Percentiles rank a stretch among this genome's conserved stretches.
These are phyloP conservation scores for Cheilosia vulpina DNA, from an alignment of 2,888 invertebrate species.

Conservation along the genomic window DNA sequence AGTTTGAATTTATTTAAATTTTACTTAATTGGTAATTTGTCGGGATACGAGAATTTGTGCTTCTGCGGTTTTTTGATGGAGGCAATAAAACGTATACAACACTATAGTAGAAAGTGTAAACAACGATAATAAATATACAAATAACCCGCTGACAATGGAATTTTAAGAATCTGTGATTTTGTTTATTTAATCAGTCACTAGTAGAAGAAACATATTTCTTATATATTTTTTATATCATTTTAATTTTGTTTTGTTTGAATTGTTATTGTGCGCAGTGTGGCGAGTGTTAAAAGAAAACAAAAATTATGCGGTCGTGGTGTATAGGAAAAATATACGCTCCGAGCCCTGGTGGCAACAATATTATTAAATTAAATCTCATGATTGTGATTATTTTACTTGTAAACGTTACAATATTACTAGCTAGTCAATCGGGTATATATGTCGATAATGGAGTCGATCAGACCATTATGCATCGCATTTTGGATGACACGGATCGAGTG, in stretches of 20 bases:
- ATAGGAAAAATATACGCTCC: slow-evolving; percentile 36
- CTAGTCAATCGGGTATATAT: slow-evolving; percentile 89
- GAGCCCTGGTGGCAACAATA: slow-evolving; percentile 40
- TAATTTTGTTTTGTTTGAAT: slow-evolving; percentile 41
- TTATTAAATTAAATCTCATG: slow-evolving; percentile 56
- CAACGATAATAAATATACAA: slow-evolving; percentile 57
- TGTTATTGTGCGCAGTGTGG: slow-evolving; percentile 48
- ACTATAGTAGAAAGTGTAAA: slow-evolving; percentile 46
- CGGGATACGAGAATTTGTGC: slow-evolving; percentile 33
- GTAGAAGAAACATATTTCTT: slow-evolving; percentile 38
- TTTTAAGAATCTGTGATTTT: slow-evolving; percentile 70
- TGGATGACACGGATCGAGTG: slow-evolving; percentile 90
- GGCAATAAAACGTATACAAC: slow-evolving; percentile 48
- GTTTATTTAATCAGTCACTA: slow-evolving; percentile 66
- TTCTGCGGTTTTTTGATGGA: slow-evolving; percentile 46
- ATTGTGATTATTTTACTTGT: slow-evolving; percentile 70
- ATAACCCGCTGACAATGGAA: slow-evolving; percentile 66
- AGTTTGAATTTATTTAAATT: slow-evolving; percentile 36
- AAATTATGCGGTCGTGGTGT: slow-evolving; percentile 57
- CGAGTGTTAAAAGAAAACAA: slow-evolving; percentile 32
- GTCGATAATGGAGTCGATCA: slow-evolving; percentile 94
- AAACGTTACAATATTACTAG: slow-evolving; percentile 70
- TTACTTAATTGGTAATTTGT: slow-evolving; percentile 53
- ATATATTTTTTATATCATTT: slow-evolving; percentile 15
- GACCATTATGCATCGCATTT: slow-evolving; percentile 90